Evolutionary conservation across 2,888 invertebrate species (phyloP).

Genomic region (Coleophora flavipennella): DNA sequence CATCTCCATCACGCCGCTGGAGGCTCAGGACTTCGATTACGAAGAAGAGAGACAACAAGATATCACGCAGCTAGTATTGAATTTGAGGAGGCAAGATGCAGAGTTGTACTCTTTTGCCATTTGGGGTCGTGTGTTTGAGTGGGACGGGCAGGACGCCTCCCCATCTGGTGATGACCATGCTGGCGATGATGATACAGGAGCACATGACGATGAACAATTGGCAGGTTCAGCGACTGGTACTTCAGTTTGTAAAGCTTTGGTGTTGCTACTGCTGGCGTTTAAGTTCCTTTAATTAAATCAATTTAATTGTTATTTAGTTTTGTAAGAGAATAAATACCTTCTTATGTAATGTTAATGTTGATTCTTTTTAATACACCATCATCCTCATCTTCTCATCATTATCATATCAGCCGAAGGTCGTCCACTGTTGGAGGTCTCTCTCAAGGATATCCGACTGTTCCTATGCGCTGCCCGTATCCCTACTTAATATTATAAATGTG

Average conservation of each 20-base stretch:
- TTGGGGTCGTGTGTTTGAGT: constrained; percentile 64
- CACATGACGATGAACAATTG: background rate
- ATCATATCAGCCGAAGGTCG: no score
- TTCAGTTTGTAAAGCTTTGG: background rate
- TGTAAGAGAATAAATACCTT: no score
- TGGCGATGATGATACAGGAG: background rate
- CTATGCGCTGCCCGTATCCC: no score
- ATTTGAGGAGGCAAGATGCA: constrained; percentile 24
- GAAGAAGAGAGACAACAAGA: constrained; percentile 12
- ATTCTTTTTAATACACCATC: no score
- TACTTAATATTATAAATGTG: no score
- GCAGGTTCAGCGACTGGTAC: background rate
- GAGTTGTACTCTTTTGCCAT: constrained; percentile 65
- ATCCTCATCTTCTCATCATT: no score
- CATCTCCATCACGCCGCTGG: constrained; percentile 63
- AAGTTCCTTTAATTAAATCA: no score
- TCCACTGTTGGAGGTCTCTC: no score
- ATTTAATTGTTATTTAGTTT: no score
- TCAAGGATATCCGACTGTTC: no score
- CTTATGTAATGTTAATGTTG: no score
- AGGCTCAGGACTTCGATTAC: constrained; percentile 37
- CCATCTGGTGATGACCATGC: constrained; percentile 23
- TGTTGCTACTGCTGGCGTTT: background rate
- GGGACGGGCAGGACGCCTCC: constrained; percentile 43
- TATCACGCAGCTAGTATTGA: constrained; percentile 25